phyloP scores from a whole-genome alignment of 2,888 invertebrate species.

The Pachymerium ferrugineum region DNA sequence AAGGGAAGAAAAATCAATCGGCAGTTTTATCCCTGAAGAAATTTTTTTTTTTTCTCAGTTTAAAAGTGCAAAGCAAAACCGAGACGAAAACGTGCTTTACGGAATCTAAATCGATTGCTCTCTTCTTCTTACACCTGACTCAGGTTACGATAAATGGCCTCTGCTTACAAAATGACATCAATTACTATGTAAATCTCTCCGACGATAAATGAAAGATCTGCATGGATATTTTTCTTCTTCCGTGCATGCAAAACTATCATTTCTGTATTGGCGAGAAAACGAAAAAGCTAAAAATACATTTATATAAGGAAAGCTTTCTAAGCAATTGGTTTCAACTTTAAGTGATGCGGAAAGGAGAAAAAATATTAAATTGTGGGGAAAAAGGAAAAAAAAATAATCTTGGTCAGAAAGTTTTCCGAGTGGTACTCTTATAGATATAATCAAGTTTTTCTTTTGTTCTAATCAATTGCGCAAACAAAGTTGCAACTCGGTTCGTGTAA shows the following conservation, averaged over 20 bases:
- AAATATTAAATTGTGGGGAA: no score
- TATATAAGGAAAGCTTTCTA: no score
- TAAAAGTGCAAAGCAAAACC: neutral
- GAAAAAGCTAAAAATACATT: no score
- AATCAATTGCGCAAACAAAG: slow-evolving; percentile 14
- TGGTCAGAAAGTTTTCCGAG: no score
- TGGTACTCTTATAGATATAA: no score
- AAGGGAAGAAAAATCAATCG: slow-evolving; percentile 11
- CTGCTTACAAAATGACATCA: neutral
- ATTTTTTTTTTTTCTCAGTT: no score
- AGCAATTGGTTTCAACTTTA: no score
- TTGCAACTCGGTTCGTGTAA: slow-evolving; percentile 7
- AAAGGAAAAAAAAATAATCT: no score
- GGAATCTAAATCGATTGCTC: slow-evolving; percentile 10
- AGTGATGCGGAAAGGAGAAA: no score
- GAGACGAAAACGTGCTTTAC: slow-evolving; percentile 4
- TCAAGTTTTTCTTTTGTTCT: neutral
- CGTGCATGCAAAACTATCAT: no score
- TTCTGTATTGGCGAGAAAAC: no score
- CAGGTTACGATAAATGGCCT: slow-evolving; percentile 2
- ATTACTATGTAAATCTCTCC: neutral
- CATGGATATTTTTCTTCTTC: no score
- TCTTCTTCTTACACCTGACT: neutral
- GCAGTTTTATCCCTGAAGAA: neutral
- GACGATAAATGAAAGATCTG: neutral